A percentile compares a stretch with the other conserved stretches of the same genome.
phyloP scores from a whole-genome alignment of 2,113 vertebrate genomes.

The Hucho hucho region DNA sequence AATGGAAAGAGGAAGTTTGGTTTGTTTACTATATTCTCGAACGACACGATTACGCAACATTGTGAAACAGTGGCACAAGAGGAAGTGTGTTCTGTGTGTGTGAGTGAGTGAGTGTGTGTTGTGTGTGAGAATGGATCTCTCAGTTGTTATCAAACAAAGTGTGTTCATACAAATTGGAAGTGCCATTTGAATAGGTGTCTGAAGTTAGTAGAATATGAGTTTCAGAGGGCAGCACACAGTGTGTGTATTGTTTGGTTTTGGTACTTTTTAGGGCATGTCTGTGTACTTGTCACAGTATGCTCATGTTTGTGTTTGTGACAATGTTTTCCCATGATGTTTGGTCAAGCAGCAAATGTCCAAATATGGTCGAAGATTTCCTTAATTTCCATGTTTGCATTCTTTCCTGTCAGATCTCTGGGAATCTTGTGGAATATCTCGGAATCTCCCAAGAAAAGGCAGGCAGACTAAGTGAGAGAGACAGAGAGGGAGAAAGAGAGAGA shows the following conservation, averaged over 20 bases:
- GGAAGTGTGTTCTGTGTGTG: too few relatives aligned
- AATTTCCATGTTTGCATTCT: neutral
- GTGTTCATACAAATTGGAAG: too few relatives aligned
- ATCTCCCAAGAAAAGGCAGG: too few relatives aligned
- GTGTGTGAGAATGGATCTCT: too few relatives aligned
- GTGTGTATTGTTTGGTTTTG: neutral
- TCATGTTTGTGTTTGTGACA: neutral
- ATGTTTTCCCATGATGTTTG: neutral
- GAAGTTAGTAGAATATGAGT: conserved; percentile 22
- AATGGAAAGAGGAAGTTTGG: conserved; percentile 46
- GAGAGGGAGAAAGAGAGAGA: too few relatives aligned
- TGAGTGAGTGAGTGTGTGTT: too few relatives aligned
- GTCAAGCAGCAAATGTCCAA: conserved; percentile 13
- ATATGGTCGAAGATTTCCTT: conserved; percentile 23
- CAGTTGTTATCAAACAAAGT: too few relatives aligned
- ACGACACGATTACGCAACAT: conserved; percentile 42
- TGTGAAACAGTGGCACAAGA: neutral
- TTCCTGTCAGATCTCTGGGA: neutral
- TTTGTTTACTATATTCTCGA: conserved; percentile 51
- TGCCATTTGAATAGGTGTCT: too few relatives aligned
- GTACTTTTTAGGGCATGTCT: neutral
- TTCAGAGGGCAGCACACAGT: conserved; percentile 14
- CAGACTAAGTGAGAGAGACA: too few relatives aligned
- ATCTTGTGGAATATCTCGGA: neutral
- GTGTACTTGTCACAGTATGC: neutral